Conservation (phyloP, 1,140 invertebrate genomes). For the Manduca sexta region DNA sequence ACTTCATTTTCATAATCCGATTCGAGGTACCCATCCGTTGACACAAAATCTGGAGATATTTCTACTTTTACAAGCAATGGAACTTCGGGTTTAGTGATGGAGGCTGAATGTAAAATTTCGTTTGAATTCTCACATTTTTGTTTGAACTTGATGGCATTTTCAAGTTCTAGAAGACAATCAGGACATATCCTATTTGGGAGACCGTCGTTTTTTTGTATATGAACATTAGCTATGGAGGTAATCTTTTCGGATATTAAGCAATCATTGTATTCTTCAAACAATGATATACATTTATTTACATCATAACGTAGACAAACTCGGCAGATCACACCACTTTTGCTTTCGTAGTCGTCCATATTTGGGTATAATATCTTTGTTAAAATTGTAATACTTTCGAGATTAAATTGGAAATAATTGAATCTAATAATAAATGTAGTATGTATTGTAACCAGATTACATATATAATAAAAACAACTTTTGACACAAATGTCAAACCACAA, state of each 20-base stretch:
- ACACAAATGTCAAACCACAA: too few relatives aligned
- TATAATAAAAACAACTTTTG: too few relatives aligned
- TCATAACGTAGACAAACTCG: slow-evolving; percentile 21
- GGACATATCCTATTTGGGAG: slow-evolving; percentile 49
- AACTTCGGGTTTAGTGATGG: neutral
- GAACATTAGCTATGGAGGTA: slow-evolving; percentile 35
- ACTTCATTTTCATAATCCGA: neutral
- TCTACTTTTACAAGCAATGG: neutral
- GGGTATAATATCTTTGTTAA: too few relatives aligned
- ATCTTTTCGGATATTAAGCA: slow-evolving; percentile 38
- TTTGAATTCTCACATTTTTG: slow-evolving; percentile 48
- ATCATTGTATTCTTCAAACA: slow-evolving; percentile 42
- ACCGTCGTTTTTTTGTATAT: slow-evolving; percentile 40
- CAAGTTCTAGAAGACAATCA: slow-evolving; percentile 38
- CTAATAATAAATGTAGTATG: too few relatives aligned
- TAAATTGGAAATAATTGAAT: too few relatives aligned
- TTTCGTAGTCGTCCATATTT: neutral
- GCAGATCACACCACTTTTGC: slow-evolving; percentile 8
- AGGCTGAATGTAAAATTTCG: slow-evolving; percentile 8
- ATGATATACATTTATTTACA: slow-evolving; percentile 18
- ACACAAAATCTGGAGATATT: neutral
- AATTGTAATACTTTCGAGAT: too few relatives aligned
- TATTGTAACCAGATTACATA: too few relatives aligned
- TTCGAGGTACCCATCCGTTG: neutral
- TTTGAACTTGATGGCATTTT: slow-evolving; percentile 44